Conservation (phyloP, 2,888 invertebrate species). For the Tenthredo mesomela region DNA sequence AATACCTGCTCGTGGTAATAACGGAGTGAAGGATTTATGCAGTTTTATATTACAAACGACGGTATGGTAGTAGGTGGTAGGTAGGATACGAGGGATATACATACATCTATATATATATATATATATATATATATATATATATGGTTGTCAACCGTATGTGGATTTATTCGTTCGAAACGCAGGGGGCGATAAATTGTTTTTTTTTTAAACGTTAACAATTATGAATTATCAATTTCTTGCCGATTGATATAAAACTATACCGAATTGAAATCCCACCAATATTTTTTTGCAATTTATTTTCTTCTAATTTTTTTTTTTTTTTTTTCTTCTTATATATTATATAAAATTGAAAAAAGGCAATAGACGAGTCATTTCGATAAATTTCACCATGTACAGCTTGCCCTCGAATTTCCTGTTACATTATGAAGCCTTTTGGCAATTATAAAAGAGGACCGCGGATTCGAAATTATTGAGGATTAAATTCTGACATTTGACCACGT, state of each 20-base stretch:
- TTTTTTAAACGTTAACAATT: background rate
- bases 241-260: background rate
- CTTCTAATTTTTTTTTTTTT: too few relatives aligned
- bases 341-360: background rate
- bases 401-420: background rate
- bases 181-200: background rate
- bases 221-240: background rate
- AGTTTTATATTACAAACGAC: constrained; percentile 44
- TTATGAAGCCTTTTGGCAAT: constrained; percentile 8
- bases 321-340: too few relatives aligned
- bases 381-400: background rate
- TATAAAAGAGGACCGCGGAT: background rate
- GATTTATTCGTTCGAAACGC: background rate
- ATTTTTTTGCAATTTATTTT: background rate
- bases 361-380: background rate
- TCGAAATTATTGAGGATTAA: background rate
- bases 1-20: constrained; percentile 34
- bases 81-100: background rate
- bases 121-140: background rate
- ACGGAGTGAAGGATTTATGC: constrained; percentile 40
- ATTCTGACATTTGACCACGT: background rate
- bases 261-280: background rate
- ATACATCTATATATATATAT: too few relatives aligned
- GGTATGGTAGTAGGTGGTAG: background rate
- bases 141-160: background rate